Evolutionary conservation across 2,888 invertebrate genomes (phyloP), one percentile per base, ranked within the genome.

Genomic region (Andricus curvator): DNA sequence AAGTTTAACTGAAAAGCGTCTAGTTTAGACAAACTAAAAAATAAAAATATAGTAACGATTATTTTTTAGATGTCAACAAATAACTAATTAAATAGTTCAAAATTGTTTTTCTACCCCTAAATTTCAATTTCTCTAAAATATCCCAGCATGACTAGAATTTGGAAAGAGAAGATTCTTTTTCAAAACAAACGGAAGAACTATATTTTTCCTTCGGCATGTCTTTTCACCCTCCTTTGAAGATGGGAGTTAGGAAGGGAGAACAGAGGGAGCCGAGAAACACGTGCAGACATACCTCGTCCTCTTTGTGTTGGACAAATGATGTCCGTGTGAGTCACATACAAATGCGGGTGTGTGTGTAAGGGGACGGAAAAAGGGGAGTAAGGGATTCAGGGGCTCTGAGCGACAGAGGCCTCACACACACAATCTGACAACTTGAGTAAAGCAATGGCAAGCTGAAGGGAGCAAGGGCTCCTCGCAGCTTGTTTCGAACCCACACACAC

Each of bases 291-390:
- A 29, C 33, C 80, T 56, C 44, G 68, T 25, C 60, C 51, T 65
- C 37, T 67, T 82, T 66, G 83, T 77, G 83, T 84, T 91, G 91
- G 92, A 56, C n/a, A 90, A 91, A 89, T 89, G 88, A 88, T 88
- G 89, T 90, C 92, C 91, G 91, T 91, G 82, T 84, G 83, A 80
- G 82, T 78, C 84, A 76, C 51, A 48, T 22, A 68, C 77, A 74
- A 51, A 62, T 4, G 22, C 4, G 51, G 22, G 13, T 48, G n/a
- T 78, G 68, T 8, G 8, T 20, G n/a, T 37, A n/a, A 44, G 62
- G 64, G 70, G 77, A 81, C 81, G 77, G 80, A 80, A 79, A 79
- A 78, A 82, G 78, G 76, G 65, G 80, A 68, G 79, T 66, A 67
- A 80, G 81, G 80, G 76, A 62, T 79, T 70, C 74, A 74, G 77